These are phyloP conservation scores for Clivina fossor DNA, from an alignment of 2,888 invertebrate species.

Conservation along the genomic window DNA sequence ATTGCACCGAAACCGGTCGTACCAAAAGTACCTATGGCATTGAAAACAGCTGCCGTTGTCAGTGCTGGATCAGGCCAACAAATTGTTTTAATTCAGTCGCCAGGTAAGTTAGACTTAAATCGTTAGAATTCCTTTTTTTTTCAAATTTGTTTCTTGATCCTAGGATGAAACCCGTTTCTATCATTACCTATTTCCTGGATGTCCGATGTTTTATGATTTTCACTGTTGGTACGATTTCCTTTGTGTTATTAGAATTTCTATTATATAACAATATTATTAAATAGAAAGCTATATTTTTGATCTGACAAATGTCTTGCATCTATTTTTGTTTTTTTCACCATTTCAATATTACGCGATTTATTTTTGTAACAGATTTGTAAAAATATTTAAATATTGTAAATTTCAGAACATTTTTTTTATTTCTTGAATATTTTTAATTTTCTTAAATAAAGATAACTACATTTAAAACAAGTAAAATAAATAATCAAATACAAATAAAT, in stretches of 20 bases:
- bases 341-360: too few relatives aligned
- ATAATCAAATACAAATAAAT: too few relatives aligned
- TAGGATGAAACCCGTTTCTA: background rate
- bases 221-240: background rate
- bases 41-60: slow-evolving; percentile 46
- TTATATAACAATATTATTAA: too few relatives aligned
- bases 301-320: too few relatives aligned
- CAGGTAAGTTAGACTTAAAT: slow-evolving; percentile 42
- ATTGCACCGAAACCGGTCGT: slow-evolving; percentile 57
- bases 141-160: background rate
- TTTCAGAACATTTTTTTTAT: too few relatives aligned
- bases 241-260: background rate
- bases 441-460: too few relatives aligned
- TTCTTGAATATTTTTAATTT: too few relatives aligned
- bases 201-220: background rate
- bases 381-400: too few relatives aligned
- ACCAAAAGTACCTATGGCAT: slow-evolving; percentile 47
- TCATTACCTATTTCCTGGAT: background rate
- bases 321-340: too few relatives aligned
- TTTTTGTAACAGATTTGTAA: slow-evolving; percentile 6
- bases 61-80: slow-evolving; percentile 51
- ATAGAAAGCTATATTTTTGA: too few relatives aligned
- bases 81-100: slow-evolving; percentile 53
- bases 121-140: background rate
- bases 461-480: too few relatives aligned